A percentile compares a stretch with the other conserved stretches of the same genome.
Evolutionary conservation across 2,888 invertebrate species (phyloP).

Genomic region (Lochmaea crataegi): DNA sequence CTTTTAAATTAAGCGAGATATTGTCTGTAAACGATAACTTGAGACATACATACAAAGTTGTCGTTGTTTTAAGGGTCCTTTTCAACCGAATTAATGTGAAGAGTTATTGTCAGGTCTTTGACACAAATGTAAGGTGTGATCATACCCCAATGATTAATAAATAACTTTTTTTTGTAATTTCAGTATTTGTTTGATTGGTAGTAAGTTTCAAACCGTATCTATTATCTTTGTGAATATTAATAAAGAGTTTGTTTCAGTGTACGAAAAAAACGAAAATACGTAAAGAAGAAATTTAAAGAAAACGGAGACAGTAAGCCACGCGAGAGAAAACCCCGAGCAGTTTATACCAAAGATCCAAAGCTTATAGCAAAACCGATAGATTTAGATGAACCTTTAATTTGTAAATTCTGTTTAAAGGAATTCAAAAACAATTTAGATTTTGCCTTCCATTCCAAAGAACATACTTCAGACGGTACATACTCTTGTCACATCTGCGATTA

Average conservation of each 20-base stretch:
- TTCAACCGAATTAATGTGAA: too few relatives aligned
- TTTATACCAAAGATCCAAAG: slow-evolving; percentile 32
- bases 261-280: slow-evolving; percentile 32
- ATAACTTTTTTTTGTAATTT: neutral
- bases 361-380: slow-evolving; percentile 46
- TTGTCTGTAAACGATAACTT: too few relatives aligned
- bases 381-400: slow-evolving; percentile 64
- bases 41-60: too few relatives aligned
- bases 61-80: too few relatives aligned
- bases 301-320: slow-evolving; percentile 55
- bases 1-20: too few relatives aligned
- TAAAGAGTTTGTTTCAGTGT: slow-evolving; percentile 26
- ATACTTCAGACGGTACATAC: slow-evolving; percentile 55
- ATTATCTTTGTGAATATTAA: slow-evolving; percentile 13
- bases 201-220: slow-evolving; percentile 16
- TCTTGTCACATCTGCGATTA: slow-evolving; percentile 60
- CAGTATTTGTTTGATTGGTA: slow-evolving; percentile 10
- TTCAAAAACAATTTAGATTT: slow-evolving; percentile 63
- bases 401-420: slow-evolving; percentile 68
- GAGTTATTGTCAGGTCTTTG: too few relatives aligned
- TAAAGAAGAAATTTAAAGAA: slow-evolving; percentile 22
- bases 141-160: neutral
- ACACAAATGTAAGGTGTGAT: too few relatives aligned
- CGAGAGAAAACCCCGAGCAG: slow-evolving; percentile 20
- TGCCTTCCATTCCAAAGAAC: slow-evolving; percentile 58